Percentiles rank a stretch among this genome's conserved stretches.
phyloP scores from a whole-genome alignment of 35 echinoderm and acorn worm genomes.

The Stichopus chloronotus region DNA sequence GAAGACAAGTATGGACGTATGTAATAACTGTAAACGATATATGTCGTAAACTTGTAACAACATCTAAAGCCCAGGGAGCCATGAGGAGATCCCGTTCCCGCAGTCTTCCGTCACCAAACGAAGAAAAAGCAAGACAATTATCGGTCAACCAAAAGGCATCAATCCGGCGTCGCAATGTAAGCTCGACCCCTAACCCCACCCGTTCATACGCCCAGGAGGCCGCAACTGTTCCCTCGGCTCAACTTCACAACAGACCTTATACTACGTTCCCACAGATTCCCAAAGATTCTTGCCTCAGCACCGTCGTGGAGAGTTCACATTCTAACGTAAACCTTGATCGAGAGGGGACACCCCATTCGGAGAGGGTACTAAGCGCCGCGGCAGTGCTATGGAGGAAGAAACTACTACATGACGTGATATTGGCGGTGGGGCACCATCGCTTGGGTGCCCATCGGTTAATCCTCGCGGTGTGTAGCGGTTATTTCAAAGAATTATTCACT shows the following conservation, averaged over 20 bases:
- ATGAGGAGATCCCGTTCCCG: conserved; percentile 30
- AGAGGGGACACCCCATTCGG: conserved; percentile 32
- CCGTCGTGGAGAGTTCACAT: conserved; percentile 64
- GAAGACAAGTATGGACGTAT: too few species aligned
- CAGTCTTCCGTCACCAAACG: neutral
- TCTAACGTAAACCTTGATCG: conserved; percentile 3
- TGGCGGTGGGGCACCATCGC: conserved; percentile 83
- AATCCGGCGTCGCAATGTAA: neutral
- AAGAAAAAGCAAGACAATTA: neutral
- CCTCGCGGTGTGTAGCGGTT: conserved; percentile 84
- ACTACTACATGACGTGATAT: conserved; percentile 84
- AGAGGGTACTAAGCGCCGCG: conserved; percentile 56
- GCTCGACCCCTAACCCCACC: neutral
- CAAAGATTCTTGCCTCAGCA: conserved; percentile 65
- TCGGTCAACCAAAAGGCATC: neutral
- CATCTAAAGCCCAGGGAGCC: neutral
- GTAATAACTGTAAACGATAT: too few species aligned
- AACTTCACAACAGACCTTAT: neutral
- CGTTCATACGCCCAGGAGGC: neutral
- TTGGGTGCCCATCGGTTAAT: conserved; percentile 87
- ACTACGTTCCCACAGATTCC: conserved; percentile 34
- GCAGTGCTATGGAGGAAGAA: conserved; percentile 85
- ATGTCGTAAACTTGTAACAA: neutral
- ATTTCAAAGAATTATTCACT: conserved; percentile 86
- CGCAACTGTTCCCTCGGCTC: neutral